Evolutionary conservation across 2,888 invertebrate genomes (phyloP), one percentile per base, ranked within the genome.

Genomic region (Hemicrepidius hirtus): DNA sequence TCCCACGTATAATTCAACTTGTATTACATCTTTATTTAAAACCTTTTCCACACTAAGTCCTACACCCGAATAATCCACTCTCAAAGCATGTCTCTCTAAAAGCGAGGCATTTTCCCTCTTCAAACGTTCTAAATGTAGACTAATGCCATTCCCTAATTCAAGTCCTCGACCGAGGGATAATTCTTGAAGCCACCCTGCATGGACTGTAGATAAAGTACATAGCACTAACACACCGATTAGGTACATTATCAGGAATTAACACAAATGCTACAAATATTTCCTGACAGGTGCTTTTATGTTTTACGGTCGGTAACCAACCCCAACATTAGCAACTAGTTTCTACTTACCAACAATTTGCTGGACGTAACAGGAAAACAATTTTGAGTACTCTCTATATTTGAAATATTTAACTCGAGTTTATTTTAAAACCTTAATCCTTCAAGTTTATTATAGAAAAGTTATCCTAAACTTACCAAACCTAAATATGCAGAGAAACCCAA

Each of bases 41-140:
- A 88, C 87, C 80, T 87, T 87, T 24, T 87, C 86, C 59, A 90
- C 80, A 81, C 86, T 87, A 73, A 91, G 86, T 44, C 89, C 89
- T 77, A 87, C 87, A 76, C 89, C 89, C 65, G 86, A 87, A 85
- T 88, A 88, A 78, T 90, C 89, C 79, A 90, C 86, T 75, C 88
- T 88, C 68, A 91, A 83, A 32, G 89, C 89, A 78, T 90, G 87
- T 46, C 87, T 86, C 53, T 88, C 88, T 62, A 90, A 81, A 75
- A 89, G 85, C 37, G 87, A 87, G 63, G 87, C 74, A 67, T 81
- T 75, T 63, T 74, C 72, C n/a, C 67, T 62, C 59, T 80, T 79
- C 0, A 78, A 77, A 62, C 82, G 79, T 63, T 83, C 79, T 18
- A 85, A 65, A 44, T 80, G 81, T 37, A 85, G 71, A 20, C 76